Evolutionary conservation across 2,797 vertebrate genomes (phyloP).

Genomic region (Anomalospiza imberbis): DNA sequence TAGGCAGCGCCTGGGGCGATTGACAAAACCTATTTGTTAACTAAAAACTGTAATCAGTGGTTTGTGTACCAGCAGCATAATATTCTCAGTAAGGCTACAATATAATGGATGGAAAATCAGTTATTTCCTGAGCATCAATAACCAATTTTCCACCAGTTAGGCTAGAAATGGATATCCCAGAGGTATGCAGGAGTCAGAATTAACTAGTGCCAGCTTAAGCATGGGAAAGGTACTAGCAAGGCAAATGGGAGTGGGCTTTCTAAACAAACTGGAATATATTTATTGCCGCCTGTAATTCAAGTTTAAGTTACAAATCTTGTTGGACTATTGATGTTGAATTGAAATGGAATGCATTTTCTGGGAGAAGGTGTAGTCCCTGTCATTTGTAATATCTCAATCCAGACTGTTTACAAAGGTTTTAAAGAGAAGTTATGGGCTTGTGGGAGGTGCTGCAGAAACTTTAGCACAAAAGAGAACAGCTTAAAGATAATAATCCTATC

Average conservation of each 20-base stretch:
- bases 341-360: neutral
- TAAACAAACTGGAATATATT: neutral
- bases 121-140: constrained; percentile 75
- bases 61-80: constrained; percentile 43
- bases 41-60: constrained; percentile 69
- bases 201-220: constrained; percentile 14
- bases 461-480: neutral
- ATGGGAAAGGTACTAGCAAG: neutral
- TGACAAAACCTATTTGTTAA: constrained; percentile 66
- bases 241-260: neutral
- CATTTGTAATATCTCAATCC: neutral
- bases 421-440: neutral
- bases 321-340: neutral
- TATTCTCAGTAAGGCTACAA: constrained; percentile 32
- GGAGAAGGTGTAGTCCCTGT: neutral
- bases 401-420: neutral
- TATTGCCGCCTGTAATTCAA: neutral
- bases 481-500: neutral
- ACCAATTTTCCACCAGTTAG: constrained; percentile 74
- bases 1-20: constrained; percentile 65
- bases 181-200: constrained; percentile 37
- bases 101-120: constrained; percentile 75
- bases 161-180: constrained; percentile 60
- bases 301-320: neutral
- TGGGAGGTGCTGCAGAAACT: neutral